Evolutionary conservation across 2,113 vertebrate species (phyloP).

Genomic region (Harpagus bidentatus): DNA sequence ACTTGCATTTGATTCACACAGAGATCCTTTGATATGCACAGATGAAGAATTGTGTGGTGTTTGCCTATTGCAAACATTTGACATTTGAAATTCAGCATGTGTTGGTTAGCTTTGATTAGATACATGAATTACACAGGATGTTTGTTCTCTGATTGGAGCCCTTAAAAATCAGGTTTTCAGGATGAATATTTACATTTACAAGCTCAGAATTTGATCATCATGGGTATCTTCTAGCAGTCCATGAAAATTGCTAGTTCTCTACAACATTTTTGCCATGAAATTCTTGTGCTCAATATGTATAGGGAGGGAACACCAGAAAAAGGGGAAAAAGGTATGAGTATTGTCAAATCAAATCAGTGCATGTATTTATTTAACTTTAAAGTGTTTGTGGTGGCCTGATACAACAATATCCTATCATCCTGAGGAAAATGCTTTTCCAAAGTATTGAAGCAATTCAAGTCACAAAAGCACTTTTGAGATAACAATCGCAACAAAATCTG

Average conservation of each 20-base stretch:
- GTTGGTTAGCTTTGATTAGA: constrained; percentile 58
- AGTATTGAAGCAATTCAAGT: neutral
- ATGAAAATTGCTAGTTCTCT: neutral
- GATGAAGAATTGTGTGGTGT: constrained; percentile 35
- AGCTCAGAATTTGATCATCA: constrained; percentile 29
- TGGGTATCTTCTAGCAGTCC: neutral
- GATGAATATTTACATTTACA: constrained; percentile 52
- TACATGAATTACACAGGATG: constrained; percentile 58
- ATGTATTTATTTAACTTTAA: neutral
- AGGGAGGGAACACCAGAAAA: neutral
- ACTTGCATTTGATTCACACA: neutral
- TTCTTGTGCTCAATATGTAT: neutral
- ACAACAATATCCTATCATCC: neutral
- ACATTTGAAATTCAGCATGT: constrained; percentile 55
- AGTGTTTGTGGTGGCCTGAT: neutral
- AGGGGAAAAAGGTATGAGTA: neutral
- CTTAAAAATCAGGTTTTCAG: constrained; percentile 57
- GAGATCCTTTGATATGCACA: constrained; percentile 15
- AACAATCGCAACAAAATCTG: neutral
- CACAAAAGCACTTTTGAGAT: neutral
- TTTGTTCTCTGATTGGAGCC: constrained; percentile 52
- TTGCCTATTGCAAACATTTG: constrained; percentile 51
- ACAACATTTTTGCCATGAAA: neutral
- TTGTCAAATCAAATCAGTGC: neutral
- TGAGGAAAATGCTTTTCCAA: neutral